Evolutionary conservation across 2,113 vertebrate species (phyloP).

Genomic region (Dasyprocta punctata): DNA sequence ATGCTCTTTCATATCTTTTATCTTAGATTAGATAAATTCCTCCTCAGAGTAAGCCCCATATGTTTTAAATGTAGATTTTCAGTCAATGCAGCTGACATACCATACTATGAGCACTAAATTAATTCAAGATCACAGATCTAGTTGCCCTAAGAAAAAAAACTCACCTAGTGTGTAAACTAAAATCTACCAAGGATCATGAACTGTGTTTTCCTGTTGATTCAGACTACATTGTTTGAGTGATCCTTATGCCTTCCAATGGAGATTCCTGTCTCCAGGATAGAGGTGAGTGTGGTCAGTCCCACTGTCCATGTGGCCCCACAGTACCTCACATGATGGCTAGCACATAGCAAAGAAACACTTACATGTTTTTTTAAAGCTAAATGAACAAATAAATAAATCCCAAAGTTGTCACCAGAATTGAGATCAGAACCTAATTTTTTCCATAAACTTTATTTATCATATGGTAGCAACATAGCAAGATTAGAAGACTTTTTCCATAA

Average conservation of each 20-base stretch:
- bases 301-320: background rate
- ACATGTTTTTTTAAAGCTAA: background rate
- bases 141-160: conserved; percentile 2
- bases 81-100: background rate
- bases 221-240: background rate
- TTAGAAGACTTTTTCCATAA: conserved; percentile 9
- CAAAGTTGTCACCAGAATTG: conserved; percentile 17
- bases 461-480: background rate
- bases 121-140: conserved; percentile 28
- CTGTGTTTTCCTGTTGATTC: conserved; percentile 28
- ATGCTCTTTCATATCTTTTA: background rate
- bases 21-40: background rate
- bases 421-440: conserved; percentile 29
- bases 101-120: background rate
- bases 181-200: background rate
- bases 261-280: background rate
- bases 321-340: background rate
- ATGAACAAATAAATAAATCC: conserved; percentile 15
- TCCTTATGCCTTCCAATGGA: background rate
- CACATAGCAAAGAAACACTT: background rate
- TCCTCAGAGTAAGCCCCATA: background rate
- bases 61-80: conserved; percentile 10
- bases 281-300: background rate
- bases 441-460: conserved; percentile 36
- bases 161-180: background rate